Percentiles rank a stretch among this genome's conserved stretches.
phyloP scores from a whole-genome alignment of 2,797 vertebrate species.

The Mus minutoides region DNA sequence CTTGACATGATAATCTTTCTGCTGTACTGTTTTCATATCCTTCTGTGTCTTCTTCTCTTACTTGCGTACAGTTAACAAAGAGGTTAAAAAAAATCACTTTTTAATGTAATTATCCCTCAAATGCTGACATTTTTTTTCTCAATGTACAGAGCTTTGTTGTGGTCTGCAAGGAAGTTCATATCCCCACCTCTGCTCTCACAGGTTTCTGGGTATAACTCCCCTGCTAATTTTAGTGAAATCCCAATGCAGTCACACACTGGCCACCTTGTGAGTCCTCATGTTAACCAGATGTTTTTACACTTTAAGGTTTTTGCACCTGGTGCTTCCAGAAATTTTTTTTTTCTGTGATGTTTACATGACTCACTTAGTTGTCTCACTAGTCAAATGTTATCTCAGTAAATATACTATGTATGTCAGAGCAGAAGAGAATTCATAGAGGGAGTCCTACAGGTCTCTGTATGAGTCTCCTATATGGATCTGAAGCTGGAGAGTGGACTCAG shows the following conservation, averaged over 20 bases:
- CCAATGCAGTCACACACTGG: not conserved
- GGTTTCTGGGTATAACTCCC: not conserved
- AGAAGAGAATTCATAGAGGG: not conserved
- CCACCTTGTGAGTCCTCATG: not conserved
- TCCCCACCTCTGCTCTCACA: too few relatives aligned
- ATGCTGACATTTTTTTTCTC: not conserved
- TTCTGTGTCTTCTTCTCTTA: not conserved
- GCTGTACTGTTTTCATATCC: not conserved
- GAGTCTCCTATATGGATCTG: not conserved
- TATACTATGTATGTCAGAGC: too few relatives aligned
- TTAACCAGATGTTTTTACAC: not conserved
- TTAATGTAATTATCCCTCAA: not conserved
- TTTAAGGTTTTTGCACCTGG: not conserved
- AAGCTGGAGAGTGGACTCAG: not conserved
- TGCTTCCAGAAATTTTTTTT: not conserved
- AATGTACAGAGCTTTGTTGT: not conserved
- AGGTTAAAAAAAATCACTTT: not conserved
- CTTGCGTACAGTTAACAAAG: not conserved
- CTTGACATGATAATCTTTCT: not conserved
- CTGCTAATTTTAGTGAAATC: not conserved
- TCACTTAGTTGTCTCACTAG: not conserved
- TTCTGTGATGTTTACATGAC: not conserved
- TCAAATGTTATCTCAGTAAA: not conserved
- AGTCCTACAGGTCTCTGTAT: not conserved
- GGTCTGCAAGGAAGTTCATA: not conserved